These are phyloP conservation scores for Sceloporus undulatus DNA, from an alignment of 2,113 vertebrate species.

Conservation along the genomic window DNA sequence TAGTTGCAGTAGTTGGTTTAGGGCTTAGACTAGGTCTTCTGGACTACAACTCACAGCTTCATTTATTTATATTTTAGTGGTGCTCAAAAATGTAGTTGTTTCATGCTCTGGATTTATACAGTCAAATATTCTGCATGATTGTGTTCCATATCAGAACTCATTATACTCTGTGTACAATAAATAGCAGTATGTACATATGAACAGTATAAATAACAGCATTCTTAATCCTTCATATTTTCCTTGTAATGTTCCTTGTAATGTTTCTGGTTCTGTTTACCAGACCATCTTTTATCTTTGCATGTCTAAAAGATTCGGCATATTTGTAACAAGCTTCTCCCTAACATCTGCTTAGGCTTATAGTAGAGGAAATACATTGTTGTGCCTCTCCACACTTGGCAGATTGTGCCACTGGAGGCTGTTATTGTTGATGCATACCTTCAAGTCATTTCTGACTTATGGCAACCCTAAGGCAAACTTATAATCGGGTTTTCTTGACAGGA, in stretches of 20 bases:
- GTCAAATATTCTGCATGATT: not conserved
- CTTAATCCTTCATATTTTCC: not conserved
- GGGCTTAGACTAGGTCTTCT: not conserved
- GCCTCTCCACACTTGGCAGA: too few relatives aligned
- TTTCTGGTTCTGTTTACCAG: constrained; percentile 16
- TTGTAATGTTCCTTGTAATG: not conserved
- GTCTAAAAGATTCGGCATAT: constrained; percentile 8
- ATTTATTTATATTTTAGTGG: too few relatives aligned
- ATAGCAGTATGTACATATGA: not conserved
- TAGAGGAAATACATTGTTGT: too few relatives aligned
- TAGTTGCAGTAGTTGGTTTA: not conserved
- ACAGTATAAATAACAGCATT: not conserved
- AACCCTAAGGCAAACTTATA: too few relatives aligned
- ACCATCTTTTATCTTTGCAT: constrained; percentile 3
- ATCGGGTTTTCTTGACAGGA: too few relatives aligned
- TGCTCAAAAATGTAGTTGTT: too few relatives aligned
- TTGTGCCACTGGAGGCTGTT: too few relatives aligned
- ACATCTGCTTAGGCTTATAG: not conserved
- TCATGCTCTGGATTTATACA: not conserved
- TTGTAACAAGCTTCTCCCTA: not conserved
- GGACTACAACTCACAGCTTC: too few relatives aligned
- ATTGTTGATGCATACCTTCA: too few relatives aligned
- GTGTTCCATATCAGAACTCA: not conserved
- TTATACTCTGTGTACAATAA: not conserved
- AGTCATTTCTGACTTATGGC: too few relatives aligned